A percentile compares a stretch with the other conserved stretches of the same genome.
Conservation (phyloP, 2,113 vertebrate genomes). For the Onychorhynchus coronatus region DNA sequence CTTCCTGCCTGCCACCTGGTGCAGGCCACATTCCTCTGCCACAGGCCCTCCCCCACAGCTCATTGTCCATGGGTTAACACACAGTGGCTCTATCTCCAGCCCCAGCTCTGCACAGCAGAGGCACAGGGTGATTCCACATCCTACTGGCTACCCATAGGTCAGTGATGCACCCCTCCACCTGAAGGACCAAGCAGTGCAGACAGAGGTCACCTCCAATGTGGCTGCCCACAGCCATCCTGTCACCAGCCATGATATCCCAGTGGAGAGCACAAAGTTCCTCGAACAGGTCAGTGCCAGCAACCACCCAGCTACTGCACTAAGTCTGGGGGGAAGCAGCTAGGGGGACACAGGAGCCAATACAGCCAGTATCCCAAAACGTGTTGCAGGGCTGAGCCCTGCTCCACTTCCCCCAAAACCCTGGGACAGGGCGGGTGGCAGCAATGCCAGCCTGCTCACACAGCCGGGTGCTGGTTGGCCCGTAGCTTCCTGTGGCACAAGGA, state of each 20-base stretch:
- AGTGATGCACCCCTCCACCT: background rate
- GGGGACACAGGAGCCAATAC: background rate
- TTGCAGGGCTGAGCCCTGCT: background rate
- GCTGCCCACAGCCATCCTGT: background rate
- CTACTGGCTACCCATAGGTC: background rate
- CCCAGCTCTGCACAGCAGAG: background rate
- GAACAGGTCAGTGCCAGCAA: background rate
- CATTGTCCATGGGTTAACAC: background rate
- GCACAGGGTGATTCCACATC: background rate
- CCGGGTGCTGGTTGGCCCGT: constrained; percentile 29
- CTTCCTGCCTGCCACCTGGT: background rate
- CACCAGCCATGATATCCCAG: fast-evolving
- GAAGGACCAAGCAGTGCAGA: background rate
- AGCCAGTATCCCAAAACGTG: background rate
- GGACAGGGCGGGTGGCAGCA: background rate
- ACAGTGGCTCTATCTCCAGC: background rate
- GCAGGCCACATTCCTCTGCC: background rate
- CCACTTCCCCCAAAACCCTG: background rate
- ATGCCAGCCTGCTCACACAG: background rate
- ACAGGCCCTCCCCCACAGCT: background rate
- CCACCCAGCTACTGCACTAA: too few relatives aligned
- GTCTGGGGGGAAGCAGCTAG: background rate
- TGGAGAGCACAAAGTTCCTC: background rate
- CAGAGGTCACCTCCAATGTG: background rate
- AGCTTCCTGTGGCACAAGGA: constrained; percentile 4